These are phyloP conservation scores for Oscheius sp. DNA, from an alignment of 2,888 invertebrate genomes.

Conservation along the genomic window DNA sequence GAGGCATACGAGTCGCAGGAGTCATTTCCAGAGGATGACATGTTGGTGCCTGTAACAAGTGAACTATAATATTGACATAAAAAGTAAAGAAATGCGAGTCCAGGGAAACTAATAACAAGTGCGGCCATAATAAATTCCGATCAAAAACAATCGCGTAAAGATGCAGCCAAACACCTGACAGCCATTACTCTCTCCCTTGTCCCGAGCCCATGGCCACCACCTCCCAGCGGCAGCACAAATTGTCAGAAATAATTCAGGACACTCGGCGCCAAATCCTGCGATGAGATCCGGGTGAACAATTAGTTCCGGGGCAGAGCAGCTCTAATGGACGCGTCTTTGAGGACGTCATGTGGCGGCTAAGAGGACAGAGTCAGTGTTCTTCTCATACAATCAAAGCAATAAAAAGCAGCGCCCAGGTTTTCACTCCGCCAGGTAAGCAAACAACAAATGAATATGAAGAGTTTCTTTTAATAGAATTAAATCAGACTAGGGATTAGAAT, in stretches of 20 bases:
- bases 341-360: conserved; percentile 27
- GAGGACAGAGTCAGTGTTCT: conserved; percentile 20
- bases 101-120: conserved; percentile 1
- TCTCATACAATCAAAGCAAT: conserved; percentile 25
- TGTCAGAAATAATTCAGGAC: conserved; percentile 6
- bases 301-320: conserved; percentile 19
- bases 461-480: no score
- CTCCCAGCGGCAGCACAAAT: neutral
- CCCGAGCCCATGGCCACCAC: no score
- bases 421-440: no score
- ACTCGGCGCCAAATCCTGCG: neutral
- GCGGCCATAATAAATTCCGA: neutral
- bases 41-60: no score
- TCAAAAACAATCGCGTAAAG: conserved; percentile 2
- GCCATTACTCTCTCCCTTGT: conserved; percentile 13
- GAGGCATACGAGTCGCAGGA: conserved; percentile 38
- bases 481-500: no score
- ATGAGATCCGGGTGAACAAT: conserved; percentile 21
- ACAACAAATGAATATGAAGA: no score
- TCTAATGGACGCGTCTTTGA: conserved; percentile 21
- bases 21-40: conserved; percentile 32
- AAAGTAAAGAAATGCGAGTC: neutral
- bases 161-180: conserved; percentile 9
- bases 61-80: neutral
- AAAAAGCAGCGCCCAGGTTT: neutral